Base-by-base conservation (phyloP, 2,888 invertebrate genomes). In the Parelbella ahira region DNA sequence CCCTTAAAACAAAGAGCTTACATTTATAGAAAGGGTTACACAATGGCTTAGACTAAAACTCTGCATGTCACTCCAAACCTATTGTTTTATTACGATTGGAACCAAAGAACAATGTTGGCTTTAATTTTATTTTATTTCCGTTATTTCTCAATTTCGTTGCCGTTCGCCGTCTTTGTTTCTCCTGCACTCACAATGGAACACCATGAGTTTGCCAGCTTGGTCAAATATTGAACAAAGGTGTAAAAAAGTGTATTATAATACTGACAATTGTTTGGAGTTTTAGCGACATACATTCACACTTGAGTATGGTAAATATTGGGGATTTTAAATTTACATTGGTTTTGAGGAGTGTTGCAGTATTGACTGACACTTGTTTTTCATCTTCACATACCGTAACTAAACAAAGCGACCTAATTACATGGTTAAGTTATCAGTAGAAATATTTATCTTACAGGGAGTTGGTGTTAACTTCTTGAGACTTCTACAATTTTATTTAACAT, bases 41-140 rank as follows among this genome's bases (percentile, higher is more conserved):
- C 80, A 83, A 83, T 79, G 64, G 68, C 69, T 79, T 70, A 69
- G 68, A 75, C 84, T 84, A 83, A 79, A 77, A 78, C 87, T 80
- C 87, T 83, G 87, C 87, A 84, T 86, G 87, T 83, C 84, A 84
- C 80, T 86, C 60, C 50, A 56, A 59, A 64, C 59, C 72, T 60
- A 75, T 86, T 83, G 82, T 86, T 83, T 80, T 72, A 74, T 53
- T 37, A 38, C 61, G 61, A 72, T 78, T 78, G 69, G 73, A 66
- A 67, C 64, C 61, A 54, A 62, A 58, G 75, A 79, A 84, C 80
- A 83, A 84, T 67, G 63, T 65, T 56, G 56, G 57, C 73, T 68
- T 81, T 76, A 77, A 78, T n/a, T 77, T 72, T 66, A 56, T 63
- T 71, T 70, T 64, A 68, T 63, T 47, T 51, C 54, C 58, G 55